Evolutionary conservation across 2,797 vertebrate genomes (phyloP).

Genomic region (Paramormyrops hopkinsi): DNA sequence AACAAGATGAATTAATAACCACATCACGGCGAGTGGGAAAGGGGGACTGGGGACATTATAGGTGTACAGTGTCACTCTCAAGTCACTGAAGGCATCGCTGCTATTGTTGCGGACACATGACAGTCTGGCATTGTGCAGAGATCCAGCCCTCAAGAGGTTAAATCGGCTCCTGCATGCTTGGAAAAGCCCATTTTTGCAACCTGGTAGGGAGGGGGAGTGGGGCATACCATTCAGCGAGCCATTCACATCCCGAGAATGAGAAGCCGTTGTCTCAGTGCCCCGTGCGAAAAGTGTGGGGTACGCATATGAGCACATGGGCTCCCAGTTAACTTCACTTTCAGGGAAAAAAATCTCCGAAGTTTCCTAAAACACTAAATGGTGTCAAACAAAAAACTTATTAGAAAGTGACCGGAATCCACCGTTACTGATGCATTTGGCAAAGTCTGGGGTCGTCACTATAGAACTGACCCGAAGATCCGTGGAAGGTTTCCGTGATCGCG

Average conservation of each 20-base stretch:
- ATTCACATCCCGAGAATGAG: conserved; percentile 23
- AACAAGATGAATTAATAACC: background rate
- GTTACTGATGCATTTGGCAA: conserved; percentile 48
- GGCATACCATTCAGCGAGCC: conserved; percentile 24
- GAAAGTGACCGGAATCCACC: conserved; percentile 30
- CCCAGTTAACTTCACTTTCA: conserved; percentile 29
- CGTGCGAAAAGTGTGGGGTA: conserved; percentile 43
- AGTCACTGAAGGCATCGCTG: background rate
- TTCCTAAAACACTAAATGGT: background rate
- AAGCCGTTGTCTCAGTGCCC: conserved; percentile 54
- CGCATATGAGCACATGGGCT: conserved; percentile 20
- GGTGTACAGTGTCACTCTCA: background rate
- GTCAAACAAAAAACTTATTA: background rate
- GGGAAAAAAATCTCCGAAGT: background rate
- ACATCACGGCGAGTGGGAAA: background rate
- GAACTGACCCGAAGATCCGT: background rate
- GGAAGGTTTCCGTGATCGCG: background rate
- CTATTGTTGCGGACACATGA: background rate
- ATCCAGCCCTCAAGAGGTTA: conserved; percentile 17
- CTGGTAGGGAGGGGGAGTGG: conserved; percentile 28
- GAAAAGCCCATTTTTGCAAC: conserved; percentile 47
- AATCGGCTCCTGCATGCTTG: conserved; percentile 27
- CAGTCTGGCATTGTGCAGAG: background rate
- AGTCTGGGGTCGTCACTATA: conserved; percentile 35
- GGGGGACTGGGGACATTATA: background rate